Evolutionary conservation across 1,140 invertebrate genomes (phyloP).

Genomic region (Bicyclus anynana): DNA sequence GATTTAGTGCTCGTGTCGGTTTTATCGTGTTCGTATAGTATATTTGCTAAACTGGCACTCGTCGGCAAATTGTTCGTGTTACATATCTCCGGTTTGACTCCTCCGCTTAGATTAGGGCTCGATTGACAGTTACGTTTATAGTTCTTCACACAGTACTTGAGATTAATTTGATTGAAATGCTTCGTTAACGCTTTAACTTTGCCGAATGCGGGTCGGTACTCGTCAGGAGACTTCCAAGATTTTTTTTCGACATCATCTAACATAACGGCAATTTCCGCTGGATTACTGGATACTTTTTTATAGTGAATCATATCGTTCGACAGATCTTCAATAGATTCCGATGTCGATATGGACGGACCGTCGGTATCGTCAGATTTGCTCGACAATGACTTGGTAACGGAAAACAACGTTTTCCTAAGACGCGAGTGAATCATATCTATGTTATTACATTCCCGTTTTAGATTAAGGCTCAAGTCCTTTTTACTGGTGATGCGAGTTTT

Average conservation of each 20-base stretch:
- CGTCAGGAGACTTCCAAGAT: constrained; percentile 81
- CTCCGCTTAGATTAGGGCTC: constrained; percentile 63
- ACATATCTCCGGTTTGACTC: constrained; percentile 27
- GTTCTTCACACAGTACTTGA: constrained; percentile 63
- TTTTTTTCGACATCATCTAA: constrained; percentile 72
- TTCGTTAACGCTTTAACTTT: constrained; percentile 81
- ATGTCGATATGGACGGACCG: constrained; percentile 53
- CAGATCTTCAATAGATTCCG: constrained; percentile 50
- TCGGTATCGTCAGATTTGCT: constrained; percentile 62
- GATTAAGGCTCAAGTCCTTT: constrained; percentile 48
- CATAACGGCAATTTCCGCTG: constrained; percentile 28
- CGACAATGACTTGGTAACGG: constrained; percentile 52
- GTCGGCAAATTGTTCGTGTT: constrained; percentile 38
- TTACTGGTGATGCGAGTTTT: constrained; percentile 21
- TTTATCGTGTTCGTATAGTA: constrained; percentile 51
- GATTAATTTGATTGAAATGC: constrained; percentile 78
- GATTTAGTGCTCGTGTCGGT: constrained; percentile 53
- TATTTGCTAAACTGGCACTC: constrained; percentile 64
- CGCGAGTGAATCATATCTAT: constrained; percentile 51
- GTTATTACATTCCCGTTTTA: constrained; percentile 47
- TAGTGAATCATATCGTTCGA: constrained; percentile 25
- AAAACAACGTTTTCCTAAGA: constrained; percentile 51
- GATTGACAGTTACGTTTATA: constrained; percentile 73
- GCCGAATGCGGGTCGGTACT: constrained; percentile 79
- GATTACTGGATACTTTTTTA: constrained; percentile 27